phyloP scores from a whole-genome alignment of 2,797 vertebrate species.

The Cercopithecus mitis region DNA sequence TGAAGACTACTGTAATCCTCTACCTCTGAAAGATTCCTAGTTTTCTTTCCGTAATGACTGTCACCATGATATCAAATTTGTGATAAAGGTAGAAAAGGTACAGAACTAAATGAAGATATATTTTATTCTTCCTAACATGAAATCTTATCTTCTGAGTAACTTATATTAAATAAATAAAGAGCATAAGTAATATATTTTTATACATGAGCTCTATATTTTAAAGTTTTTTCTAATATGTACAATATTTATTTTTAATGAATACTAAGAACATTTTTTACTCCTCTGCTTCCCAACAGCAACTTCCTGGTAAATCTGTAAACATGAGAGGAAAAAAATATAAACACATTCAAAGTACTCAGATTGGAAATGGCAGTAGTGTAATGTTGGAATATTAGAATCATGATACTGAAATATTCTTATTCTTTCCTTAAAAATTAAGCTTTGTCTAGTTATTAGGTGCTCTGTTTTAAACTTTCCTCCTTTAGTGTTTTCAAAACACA shows the following conservation, averaged over 20 bases:
- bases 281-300: background rate
- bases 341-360: background rate
- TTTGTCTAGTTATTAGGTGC: background rate
- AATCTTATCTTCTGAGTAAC: background rate
- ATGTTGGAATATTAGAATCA: constrained; percentile 1
- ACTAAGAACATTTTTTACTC: background rate
- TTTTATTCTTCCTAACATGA: background rate
- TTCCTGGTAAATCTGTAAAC: background rate
- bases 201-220: background rate
- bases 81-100: background rate
- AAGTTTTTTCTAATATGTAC: background rate
- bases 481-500: background rate
- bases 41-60: background rate
- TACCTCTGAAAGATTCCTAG: background rate
- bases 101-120: background rate
- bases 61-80: background rate
- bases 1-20: background rate
- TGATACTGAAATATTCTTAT: background rate
- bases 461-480: background rate
- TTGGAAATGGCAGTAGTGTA: background rate
- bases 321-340: background rate
- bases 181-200: background rate
- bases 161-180: background rate
- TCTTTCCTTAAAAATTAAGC: background rate
- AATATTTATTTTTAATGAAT: background rate